phyloP scores from a whole-genome alignment of 2,888 invertebrate species.

The Heliconius hortense region DNA sequence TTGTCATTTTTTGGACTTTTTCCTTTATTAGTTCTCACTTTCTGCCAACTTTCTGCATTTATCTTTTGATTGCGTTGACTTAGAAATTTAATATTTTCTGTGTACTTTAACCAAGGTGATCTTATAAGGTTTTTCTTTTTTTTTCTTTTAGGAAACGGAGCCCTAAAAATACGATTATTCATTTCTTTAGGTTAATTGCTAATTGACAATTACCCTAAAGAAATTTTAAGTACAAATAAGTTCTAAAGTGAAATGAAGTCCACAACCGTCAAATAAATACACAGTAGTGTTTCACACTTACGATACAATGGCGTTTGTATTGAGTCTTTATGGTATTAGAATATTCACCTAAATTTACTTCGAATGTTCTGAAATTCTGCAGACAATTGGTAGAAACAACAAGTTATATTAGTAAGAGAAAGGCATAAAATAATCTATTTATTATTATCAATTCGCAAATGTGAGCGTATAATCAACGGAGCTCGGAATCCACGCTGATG shows the following conservation, averaged over 20 bases:
- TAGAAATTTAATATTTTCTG: no score
- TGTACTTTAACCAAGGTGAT: no score
- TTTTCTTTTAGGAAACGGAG: no score
- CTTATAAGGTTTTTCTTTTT: no score
- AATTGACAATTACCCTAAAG: no score
- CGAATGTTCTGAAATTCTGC: not conserved
- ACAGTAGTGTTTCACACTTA: not conserved
- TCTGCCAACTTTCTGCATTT: no score
- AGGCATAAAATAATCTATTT: slow-evolving; percentile 17
- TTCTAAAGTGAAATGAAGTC: not conserved
- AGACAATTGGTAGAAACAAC: not conserved
- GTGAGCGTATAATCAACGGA: slow-evolving; percentile 9
- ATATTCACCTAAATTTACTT: not conserved
- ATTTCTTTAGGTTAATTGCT: no score
- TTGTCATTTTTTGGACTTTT: no score
- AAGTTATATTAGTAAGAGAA: not conserved
- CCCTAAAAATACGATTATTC: no score
- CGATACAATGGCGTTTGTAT: not conserved
- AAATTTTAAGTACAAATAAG: no score
- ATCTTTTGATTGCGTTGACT: no score
- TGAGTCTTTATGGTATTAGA: not conserved
- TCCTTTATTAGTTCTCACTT: no score
- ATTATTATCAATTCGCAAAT: slow-evolving; percentile 7
- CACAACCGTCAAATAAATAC: not conserved
- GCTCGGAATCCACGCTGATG: slow-evolving; percentile 4